Conservation (phyloP, 2,797 vertebrate species). For the Cygnus olor region DNA sequence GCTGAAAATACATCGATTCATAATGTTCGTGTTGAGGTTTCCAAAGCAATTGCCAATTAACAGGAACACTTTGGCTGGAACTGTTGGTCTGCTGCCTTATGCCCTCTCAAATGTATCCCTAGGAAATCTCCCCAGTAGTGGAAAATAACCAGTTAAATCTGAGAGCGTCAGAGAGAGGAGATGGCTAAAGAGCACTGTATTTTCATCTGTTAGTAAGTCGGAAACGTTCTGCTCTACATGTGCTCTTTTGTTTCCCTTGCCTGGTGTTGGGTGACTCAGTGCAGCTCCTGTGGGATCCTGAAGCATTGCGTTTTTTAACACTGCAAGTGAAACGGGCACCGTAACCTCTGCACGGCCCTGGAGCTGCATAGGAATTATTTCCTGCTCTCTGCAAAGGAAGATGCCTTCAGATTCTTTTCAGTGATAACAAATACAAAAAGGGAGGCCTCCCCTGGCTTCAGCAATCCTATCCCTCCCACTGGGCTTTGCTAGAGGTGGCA, state of each 20-base stretch:
- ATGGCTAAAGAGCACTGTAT: not conserved
- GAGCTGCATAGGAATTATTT: conserved; percentile 36
- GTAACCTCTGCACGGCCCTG: conserved; percentile 12
- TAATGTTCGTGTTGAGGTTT: not conserved
- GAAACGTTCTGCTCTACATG: not conserved
- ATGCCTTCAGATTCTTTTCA: conserved; percentile 59
- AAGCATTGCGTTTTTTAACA: not conserved
- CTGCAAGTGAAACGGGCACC: not conserved
- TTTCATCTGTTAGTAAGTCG: not conserved
- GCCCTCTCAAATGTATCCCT: not conserved
- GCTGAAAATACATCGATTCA: not conserved
- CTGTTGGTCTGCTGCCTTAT: not conserved
- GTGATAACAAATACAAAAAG: conserved; percentile 59
- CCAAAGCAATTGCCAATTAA: not conserved
- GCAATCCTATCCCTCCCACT: conserved; percentile 53
- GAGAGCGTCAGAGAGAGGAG: not conserved
- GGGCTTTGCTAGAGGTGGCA: conserved; percentile 27
- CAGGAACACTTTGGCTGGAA: not conserved
- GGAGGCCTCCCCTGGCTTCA: conserved; percentile 14
- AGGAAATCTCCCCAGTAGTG: not conserved
- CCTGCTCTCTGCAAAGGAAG: conserved; percentile 51
- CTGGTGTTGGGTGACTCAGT: not conserved
- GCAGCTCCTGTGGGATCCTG: not conserved
- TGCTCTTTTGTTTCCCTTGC: not conserved
- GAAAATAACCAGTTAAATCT: not conserved